Evolutionary conservation across 2,888 invertebrate genomes (phyloP), one percentile per base, ranked within the genome.

Genomic region (Acleris emargana): DNA sequence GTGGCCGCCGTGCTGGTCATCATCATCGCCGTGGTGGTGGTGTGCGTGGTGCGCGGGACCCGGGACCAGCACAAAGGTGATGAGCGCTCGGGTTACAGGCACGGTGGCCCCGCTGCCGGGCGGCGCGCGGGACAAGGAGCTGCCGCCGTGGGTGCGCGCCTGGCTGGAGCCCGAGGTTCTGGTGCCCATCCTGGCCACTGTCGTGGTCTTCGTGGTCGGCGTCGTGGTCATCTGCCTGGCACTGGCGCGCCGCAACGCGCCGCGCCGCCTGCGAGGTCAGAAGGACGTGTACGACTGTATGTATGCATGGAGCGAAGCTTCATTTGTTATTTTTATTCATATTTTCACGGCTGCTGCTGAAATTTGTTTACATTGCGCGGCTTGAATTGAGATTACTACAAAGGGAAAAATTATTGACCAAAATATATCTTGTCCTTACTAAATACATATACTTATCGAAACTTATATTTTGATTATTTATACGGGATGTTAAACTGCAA

Each of bases 151-250:
- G 97, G 93, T 97, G 74, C 97, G 95, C 66, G 95, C 96, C 67
- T 97, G 97, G 97, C 94, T 97, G 71, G 97, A 97, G 83, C 95
- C 97, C 68, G 97, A 98, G 88, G 96, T 98, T 71, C 94, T 98
- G 81, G 97, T 98, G 25, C 98, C 98, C 0, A 95, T 98, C 72
- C 95, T 97, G 78, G 97, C 97, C 51, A 97, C 97, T 32, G 94
- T 98, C 69, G 96, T 98, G 76, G 97, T 98, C 73, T 96, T 98
- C 84, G 94, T 97, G 77, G 97, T 98, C 76, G 97, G 98, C 71
- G 95, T 98, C 79, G 95, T 97, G 79, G 97, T 98, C 80, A 96
- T 97, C 86, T 97, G 97, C 89, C 96, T 97, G 78, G 97, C 97
- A 45, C 93, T 97, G 61, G 96, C 97, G 60, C 94, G 97, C 82